Evolutionary conservation across 2,113 vertebrate species (phyloP).

Genomic region (Pseudois nayaur): DNA sequence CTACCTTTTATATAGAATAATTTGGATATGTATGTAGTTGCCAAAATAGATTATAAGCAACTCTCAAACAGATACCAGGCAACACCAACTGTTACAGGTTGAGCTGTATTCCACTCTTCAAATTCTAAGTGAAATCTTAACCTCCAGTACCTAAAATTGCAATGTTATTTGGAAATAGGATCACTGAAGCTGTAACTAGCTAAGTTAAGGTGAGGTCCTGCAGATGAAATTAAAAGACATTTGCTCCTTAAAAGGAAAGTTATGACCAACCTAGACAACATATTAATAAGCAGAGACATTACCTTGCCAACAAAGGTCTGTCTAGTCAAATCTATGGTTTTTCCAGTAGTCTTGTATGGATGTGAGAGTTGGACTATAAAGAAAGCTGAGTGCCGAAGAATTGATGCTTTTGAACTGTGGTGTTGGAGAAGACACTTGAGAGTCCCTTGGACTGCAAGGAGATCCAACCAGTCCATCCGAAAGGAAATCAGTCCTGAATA

Average conservation of each 20-base stretch:
- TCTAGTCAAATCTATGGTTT: background rate
- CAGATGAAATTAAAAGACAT: background rate
- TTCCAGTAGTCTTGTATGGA: background rate
- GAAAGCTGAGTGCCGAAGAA: background rate
- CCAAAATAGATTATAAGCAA: background rate
- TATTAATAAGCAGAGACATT: background rate
- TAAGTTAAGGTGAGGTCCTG: background rate
- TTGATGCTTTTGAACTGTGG: background rate
- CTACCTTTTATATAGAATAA: background rate
- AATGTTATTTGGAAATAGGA: background rate
- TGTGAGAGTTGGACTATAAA: background rate
- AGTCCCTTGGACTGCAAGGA: background rate
- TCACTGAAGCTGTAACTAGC: background rate
- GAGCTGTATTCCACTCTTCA: background rate
- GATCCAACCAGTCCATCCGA: background rate
- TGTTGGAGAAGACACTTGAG: background rate
- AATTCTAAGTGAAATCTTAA: background rate
- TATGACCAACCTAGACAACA: background rate
- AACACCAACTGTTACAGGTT: background rate
- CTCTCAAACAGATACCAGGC: background rate
- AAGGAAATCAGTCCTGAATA: background rate
- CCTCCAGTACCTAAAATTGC: fast-evolving
- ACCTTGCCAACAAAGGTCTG: background rate
- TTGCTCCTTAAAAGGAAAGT: background rate
- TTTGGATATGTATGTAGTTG: background rate